Percentiles rank a stretch among this genome's conserved stretches.
These are phyloP conservation scores for Aplodontia rufa DNA, from an alignment of 2,113 vertebrate genomes.

Conservation along the genomic window DNA sequence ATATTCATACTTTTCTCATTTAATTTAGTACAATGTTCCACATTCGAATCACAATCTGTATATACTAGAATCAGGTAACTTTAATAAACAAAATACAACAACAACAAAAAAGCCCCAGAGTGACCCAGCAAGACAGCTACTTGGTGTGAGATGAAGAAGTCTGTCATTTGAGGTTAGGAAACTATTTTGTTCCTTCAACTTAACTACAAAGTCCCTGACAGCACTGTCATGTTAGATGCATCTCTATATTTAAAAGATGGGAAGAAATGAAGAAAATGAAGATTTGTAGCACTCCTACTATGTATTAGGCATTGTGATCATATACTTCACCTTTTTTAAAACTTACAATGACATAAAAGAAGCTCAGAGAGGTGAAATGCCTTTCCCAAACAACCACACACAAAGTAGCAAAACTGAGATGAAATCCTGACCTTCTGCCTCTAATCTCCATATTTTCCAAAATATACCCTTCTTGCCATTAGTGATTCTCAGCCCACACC, in stretches of 20 bases:
- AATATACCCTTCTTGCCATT: neutral
- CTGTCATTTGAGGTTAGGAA: neutral
- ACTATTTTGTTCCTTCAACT: neutral
- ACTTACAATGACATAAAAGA: neutral
- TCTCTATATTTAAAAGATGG: neutral
- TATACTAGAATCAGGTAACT: neutral
- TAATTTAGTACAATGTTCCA: neutral
- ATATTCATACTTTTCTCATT: neutral
- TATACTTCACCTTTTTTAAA: neutral
- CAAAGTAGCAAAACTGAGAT: neutral
- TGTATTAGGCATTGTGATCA: neutral
- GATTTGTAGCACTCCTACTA: neutral
- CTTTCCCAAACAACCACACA: neutral
- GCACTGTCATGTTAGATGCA: neutral
- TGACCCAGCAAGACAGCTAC: neutral
- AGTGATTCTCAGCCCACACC: neutral
- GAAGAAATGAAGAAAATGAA: neutral
- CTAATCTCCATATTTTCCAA: neutral
- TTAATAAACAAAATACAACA: no score
- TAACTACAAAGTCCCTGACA: neutral
- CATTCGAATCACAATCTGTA: neutral
- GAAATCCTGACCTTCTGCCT: neutral
- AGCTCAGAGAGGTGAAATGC: neutral
- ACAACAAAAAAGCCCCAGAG: neutral
- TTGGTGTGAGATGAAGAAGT: neutral